Percentiles rank a stretch among this genome's conserved stretches.
Conservation (phyloP, 2,888 invertebrate species). For the Amblyjoppa fuscipennis region DNA sequence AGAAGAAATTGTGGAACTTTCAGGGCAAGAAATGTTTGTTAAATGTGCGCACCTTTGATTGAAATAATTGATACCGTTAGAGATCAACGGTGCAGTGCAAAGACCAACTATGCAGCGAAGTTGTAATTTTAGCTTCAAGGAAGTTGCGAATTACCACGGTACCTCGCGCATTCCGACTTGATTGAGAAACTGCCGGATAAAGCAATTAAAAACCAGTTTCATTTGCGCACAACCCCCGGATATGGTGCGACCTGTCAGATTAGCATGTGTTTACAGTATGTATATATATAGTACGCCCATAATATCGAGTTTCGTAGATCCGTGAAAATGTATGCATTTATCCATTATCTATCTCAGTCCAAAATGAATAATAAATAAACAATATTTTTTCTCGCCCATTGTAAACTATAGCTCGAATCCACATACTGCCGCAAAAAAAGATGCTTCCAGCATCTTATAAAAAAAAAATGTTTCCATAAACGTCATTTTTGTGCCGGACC, state of each 20-base stretch:
- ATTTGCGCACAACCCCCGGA: not conserved
- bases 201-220: not conserved
- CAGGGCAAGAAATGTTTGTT: not conserved
- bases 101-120: not conserved
- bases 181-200: slow-evolving; percentile 9
- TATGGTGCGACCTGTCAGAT: not conserved
- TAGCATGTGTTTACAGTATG: not conserved
- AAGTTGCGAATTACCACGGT: not conserved
- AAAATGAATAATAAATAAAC: too few relatives aligned
- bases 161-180: not conserved
- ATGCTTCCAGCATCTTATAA: not conserved
- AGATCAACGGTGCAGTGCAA: not conserved
- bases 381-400: too few relatives aligned
- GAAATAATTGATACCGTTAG: not conserved
- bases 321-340: too few relatives aligned
- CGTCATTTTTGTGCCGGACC: not conserved
- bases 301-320: too few relatives aligned
- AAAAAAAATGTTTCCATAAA: not conserved
- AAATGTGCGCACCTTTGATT: not conserved
- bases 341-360: too few relatives aligned
- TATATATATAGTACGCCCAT: too few relatives aligned
- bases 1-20: not conserved
- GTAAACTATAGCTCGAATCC: too few relatives aligned
- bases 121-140: not conserved
- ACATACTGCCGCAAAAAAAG: too few relatives aligned